Base-by-base conservation (phyloP, 2,797 vertebrate genomes). In the Phrynocephalus vlangalii region DNA sequence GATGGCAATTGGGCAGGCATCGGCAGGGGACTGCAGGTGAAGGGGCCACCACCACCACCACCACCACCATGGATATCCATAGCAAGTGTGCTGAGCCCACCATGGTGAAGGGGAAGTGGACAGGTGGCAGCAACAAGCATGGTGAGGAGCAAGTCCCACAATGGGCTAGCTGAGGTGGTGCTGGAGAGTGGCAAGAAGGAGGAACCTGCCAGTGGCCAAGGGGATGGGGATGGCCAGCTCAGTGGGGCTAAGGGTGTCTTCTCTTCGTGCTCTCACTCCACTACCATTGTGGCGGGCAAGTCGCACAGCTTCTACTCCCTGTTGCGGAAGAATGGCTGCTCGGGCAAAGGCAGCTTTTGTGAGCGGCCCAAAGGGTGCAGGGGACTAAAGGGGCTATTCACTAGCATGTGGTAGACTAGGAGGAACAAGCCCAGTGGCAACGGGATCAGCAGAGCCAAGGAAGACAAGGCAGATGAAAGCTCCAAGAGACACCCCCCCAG, bases 281-380 rank as follows among this genome's bases (percentile, higher is more conserved):
- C 89, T 8, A 15, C 92, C 56, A 10, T 16, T 10, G 38, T 98
- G 1, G 98, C 98, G 94, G 98, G 97, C 89, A 99, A 99, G 97
- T 99, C 99, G 0, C 97, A 99, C 95, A 98, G 98, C 96, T 99
- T 99, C 97, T 99, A 99, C 94, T 98, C 98, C n/a, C 96, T 99
- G 85, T 96, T 99, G 93, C 96, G 97, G 79, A 98, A 97, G 93
- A 98, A 97, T 94, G 98, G 98, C 94, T 95, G 97, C 86, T 50
- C 95, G 0, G 96, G 96, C n/a, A 95, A 93, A 86, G 96, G 97
- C 79, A 96, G 97, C 81, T 96, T 93, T 86, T 98, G 97, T 44
- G 97, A 97, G 90, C 94, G 97, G 80, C 96, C 96, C 28, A 96
- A 97, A 1, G 97, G 96, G 2, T 96, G 97, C 94, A 95, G 95